Base-by-base conservation (phyloP, 2,888 invertebrate genomes). In the Polydesmus complanatus region DNA sequence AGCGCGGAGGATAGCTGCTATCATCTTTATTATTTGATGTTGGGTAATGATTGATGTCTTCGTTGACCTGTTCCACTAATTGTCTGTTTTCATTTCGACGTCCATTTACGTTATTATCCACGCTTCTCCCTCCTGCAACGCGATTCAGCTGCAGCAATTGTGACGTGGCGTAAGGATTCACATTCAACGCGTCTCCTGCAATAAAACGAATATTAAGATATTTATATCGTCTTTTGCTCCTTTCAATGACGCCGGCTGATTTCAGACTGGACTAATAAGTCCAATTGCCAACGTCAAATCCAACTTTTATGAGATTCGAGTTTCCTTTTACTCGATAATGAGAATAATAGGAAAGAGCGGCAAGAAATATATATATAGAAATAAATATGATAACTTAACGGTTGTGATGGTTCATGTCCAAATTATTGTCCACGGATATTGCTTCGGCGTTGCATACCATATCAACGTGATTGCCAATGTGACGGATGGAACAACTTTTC, bases 81-180 rank as follows among this genome's bases (percentile, higher is more conserved):
- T 56, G 27, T 23, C 56, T 56, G 25, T 37, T 56, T 56, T 56
- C 56, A 14, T 14, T 14, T 37, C 37, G 37, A 8, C 37, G 5
- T 8, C 5, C 37, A 14, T 37, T 37, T 5, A 37, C 37, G 37
- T 37, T 37, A 37, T 37, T 37, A 8, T 37, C 37, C 37, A 37
- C 37, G 14, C 37, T 14, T 37, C 37, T 37, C 14, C 37, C 37
- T 22, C 22, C 52, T 8, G n/a, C 52, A n/a, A 19, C n/a, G 49
- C 23, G 22, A 51, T 8, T n/a, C 5, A 58, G 23, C 26, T 58
- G 58, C 25, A 58, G 51, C 18, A 58, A 49, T 27, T 58, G 58
- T 2, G 58, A 58, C 25, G 58, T 58, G n/a, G 58, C 58, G 19
- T 58, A 58, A n/a, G 58, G 58, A 26, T 58, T 58, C 14, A 58